Conservation (phyloP, 2,888 invertebrate genomes). For the Micropterix aruncella region DNA sequence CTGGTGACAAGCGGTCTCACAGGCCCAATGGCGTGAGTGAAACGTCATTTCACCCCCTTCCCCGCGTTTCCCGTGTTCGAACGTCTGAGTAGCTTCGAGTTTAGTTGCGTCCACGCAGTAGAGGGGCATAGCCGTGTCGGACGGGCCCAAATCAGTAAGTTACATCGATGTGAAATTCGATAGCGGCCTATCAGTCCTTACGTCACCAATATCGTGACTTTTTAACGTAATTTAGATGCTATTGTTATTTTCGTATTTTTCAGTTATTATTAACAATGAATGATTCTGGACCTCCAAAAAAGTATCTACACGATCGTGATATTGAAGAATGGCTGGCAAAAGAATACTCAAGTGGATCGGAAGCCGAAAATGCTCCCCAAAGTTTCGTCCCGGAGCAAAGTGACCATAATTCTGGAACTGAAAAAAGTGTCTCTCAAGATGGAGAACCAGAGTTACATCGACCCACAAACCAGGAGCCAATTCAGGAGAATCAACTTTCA, state of each 20-base stretch:
- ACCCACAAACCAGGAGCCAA: no score
- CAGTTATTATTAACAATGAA: neutral
- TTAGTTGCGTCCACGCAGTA: neutral
- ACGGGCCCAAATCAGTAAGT: neutral
- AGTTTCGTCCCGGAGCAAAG: neutral
- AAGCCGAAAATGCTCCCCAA: neutral
- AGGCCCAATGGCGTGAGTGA: neutral
- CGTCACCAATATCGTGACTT: neutral
- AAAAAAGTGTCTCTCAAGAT: neutral
- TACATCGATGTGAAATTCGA: neutral
- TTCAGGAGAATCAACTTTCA: neutral
- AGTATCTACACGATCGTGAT: neutral
- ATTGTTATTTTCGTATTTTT: neutral
- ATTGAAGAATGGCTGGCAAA: neutral
- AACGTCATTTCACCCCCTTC: constrained; percentile 1
- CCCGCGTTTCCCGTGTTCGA: neutral
- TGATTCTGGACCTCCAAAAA: neutral
- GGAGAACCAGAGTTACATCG: neutral
- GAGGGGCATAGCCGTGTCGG: neutral
- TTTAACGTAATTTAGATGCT: neutral
- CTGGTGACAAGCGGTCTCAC: neutral
- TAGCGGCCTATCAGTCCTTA: neutral
- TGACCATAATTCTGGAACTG: neutral
- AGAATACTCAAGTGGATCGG: neutral
- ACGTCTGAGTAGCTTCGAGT: neutral